Evolutionary conservation across 2,888 invertebrate species (phyloP).

Genomic region (Willowsia nigromaculata): DNA sequence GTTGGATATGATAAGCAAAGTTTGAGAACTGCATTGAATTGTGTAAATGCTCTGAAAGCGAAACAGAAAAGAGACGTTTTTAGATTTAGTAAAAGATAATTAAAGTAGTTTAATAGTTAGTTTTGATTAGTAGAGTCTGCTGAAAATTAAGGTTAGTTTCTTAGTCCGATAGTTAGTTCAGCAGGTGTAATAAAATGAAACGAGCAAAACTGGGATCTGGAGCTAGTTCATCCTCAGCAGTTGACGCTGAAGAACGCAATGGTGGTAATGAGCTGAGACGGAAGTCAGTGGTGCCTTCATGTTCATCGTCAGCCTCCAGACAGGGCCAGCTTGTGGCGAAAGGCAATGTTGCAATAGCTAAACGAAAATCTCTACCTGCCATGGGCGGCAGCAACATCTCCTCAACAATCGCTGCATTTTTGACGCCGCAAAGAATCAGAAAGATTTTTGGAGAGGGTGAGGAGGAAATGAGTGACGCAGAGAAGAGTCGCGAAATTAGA

Average conservation of each 20-base stretch:
- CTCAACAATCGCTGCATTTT: slow-evolving; percentile 19
- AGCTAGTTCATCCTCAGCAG: neutral
- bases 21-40: slow-evolving; percentile 27
- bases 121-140: neutral
- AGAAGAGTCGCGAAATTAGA: slow-evolving; percentile 9
- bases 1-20: slow-evolving; percentile 42
- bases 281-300: neutral
- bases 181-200: neutral
- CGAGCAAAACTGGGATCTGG: slow-evolving; percentile 12
- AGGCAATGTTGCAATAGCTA: neutral
- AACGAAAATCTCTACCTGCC: slow-evolving; percentile 38
- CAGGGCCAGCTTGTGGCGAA: neutral
- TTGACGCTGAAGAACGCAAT: neutral
- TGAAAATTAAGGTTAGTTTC: no score
- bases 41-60: slow-evolving; percentile 30
- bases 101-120: neutral
- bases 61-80: neutral
- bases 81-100: neutral
- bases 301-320: neutral
- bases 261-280: neutral
- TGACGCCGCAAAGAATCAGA: slow-evolving; percentile 28
- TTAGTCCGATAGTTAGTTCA: no score
- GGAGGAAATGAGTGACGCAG: slow-evolving; percentile 49
- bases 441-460: slow-evolving; percentile 15
- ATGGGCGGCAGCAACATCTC: neutral